Percentiles rank a stretch among this genome's conserved stretches.
phyloP scores from a whole-genome alignment of 2,888 invertebrate genomes.

The Hydriomena furcata region DNA sequence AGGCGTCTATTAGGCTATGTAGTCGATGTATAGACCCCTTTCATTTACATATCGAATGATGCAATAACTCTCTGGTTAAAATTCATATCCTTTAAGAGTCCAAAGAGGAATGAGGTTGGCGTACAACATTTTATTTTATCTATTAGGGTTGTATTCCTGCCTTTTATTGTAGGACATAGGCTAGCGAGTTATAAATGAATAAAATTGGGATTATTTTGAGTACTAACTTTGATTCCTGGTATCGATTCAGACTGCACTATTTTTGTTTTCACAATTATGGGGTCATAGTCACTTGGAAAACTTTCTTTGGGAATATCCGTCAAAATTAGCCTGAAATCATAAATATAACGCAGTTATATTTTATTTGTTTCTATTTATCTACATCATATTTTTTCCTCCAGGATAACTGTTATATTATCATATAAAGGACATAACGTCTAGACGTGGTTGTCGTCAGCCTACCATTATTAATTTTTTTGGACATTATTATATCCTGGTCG shows the following conservation, averaged over 20 bases:
- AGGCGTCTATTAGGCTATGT: no score
- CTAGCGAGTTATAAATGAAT: not conserved
- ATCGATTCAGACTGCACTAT: slow-evolving; percentile 41
- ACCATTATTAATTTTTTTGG: not conserved
- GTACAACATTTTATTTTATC: no score
- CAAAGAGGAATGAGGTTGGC: no score
- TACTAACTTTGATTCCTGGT: slow-evolving; percentile 46
- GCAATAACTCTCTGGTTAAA: not conserved
- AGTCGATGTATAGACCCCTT: no score
- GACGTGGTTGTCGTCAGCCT: not conserved
- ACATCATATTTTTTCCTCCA: not conserved
- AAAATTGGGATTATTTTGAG: no score
- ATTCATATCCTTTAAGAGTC: no score
- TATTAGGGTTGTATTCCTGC: no score
- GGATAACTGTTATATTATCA: not conserved
- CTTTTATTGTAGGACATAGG: no score
- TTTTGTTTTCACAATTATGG: slow-evolving; percentile 47
- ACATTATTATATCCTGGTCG: not conserved
- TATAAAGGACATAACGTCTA: not conserved
- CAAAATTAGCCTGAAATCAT: slow-evolving; percentile 55
- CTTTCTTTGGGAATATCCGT: slow-evolving; percentile 61
- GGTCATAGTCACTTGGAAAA: slow-evolving; percentile 46
- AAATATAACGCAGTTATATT: not conserved
- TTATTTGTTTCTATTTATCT: not conserved
- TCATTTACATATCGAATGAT: no score